Evolutionary conservation across 2,888 invertebrate genomes (phyloP), one percentile per base, ranked within the genome.

Genomic region (Pristionchus entomophagus): DNA sequence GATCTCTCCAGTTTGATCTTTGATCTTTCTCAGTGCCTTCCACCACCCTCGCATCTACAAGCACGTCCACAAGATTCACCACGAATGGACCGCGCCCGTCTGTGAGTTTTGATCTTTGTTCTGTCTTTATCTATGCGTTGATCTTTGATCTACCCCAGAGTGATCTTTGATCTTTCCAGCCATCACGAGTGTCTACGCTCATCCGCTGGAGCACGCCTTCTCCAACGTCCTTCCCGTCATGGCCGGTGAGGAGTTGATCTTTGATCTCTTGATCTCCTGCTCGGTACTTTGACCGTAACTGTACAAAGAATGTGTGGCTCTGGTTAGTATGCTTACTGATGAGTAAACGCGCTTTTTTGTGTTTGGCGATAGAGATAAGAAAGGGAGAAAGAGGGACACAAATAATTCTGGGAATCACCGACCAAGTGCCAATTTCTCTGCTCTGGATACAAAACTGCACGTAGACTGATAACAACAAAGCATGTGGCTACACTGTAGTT

Each of bases 51-150:
- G 95, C 89, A 94, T 97, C 84, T 97, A 97, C 94, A 96, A 96
- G 92, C 95, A 95, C 92, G 96, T 97, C 90, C 97, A 97, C 94
- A 97, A 97, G 94, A 95, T 96, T 91, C 97, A 97, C 94, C 97
- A 97, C 91, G 96, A 97, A 94, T 97, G 97, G 97, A 96, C 96
- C 1, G 96, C 97, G 0, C 97, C 97, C 0, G 96, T 97, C 84
- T 96, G 96, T 90, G 73, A 87, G 87, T 88, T n/a, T n/a, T 83
- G 83, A 84, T 84, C 65, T 84, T 84, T 62, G n/a, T n/a, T n/a
- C n/a, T n/a, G n/a, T n/a, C n/a, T n/a, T n/a, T n/a, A n/a, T n/a
- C n/a, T n/a, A n/a, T n/a, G n/a, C n/a, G n/a, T n/a, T n/a, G 59
- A 59, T 22, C 82, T 41, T 65, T 59, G n/a, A 41, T 32, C 35